A percentile compares a stretch with the other conserved stretches of the same genome.
phyloP scores from a whole-genome alignment of 2,888 invertebrate species.

The Yponomeuta plumbellus region DNA sequence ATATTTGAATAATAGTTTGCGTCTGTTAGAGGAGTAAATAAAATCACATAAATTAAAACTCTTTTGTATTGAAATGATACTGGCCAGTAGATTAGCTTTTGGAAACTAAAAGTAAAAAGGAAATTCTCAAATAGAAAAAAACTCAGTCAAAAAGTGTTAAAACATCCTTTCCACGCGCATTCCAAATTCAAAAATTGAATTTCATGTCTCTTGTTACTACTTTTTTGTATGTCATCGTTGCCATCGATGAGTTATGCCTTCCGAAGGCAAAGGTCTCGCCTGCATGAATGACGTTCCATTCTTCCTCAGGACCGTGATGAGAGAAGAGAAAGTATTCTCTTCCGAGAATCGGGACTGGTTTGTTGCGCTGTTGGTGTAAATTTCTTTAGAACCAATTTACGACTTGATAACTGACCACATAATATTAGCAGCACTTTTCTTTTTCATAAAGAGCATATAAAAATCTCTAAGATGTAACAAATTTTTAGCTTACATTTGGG shows the following conservation, averaged over 20 bases:
- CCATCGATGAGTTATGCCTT: constrained; percentile 21
- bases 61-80: neutral
- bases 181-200: constrained; percentile 1
- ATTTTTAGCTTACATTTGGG: no score
- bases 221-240: constrained; percentile 13
- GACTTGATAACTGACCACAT: no score
- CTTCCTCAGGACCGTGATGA: constrained; percentile 41
- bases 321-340: constrained; percentile 56
- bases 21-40: no score
- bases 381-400: no score
- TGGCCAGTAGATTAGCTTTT: neutral
- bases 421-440: no score
- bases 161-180: constrained; percentile 9
- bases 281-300: constrained; percentile 24
- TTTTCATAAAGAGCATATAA: no score
- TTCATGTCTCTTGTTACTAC: neutral
- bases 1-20: no score
- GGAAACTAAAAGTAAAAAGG: neutral
- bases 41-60: no score
- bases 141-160: constrained; percentile 9
- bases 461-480: no score
- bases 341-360: neutral
- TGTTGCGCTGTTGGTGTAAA: no score
- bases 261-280: constrained; percentile 20
- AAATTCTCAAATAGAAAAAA: constrained; percentile 3